Base-by-base conservation (phyloP, 2,797 vertebrate species). In the Rhinoraja longicauda region DNA sequence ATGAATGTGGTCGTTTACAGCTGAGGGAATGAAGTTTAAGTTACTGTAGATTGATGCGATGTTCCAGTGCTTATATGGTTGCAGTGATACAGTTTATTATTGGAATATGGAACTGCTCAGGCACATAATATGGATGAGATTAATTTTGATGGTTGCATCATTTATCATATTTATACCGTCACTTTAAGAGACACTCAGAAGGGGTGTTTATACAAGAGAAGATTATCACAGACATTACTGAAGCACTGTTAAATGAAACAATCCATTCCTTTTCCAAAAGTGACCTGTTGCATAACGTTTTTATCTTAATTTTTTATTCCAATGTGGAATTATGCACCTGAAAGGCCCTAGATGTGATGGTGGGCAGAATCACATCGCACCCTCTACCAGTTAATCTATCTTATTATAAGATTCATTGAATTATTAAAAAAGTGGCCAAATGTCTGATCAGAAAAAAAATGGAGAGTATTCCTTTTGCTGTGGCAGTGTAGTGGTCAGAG, bases 151-250 rank as follows among this genome's bases (percentile, higher is more conserved):
- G 90, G 90, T 92, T 70, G 90, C 90, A 92, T 75, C 90, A 92
- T 92, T 92, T 73, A 92, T 92, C 70, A 92, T 92, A 92, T 92
- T 92, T 92, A 92, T 92, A 92, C 90, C 73, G 90, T 92, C 84
- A 92, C 90, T 92, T 92, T 92, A 72, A 72, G 67, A 92, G 90
- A 72, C 90, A 92, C 90, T 92, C 36, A 75, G 90, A 92, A 92
- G n/a, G 90, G 39, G 36, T 91, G 90, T 92, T 92, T 92, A 92
- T 92, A 92, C 90, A 92, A 72, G 90, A 53, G 90, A 92, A 92
- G 90, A 92, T 92, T 75, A 92, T 92, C 67, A 53, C 70, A 92
- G 90, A 62, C 90, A 92, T 92, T 92, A 92, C 67, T 75, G 70
- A 92, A 92, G 67, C 67, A 73, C 90, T 53, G 26, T 92, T 92